A percentile compares a stretch with the other conserved stretches of the same genome.
Conservation (phyloP, 2,888 invertebrate species). For the Cheilosia pagana region DNA sequence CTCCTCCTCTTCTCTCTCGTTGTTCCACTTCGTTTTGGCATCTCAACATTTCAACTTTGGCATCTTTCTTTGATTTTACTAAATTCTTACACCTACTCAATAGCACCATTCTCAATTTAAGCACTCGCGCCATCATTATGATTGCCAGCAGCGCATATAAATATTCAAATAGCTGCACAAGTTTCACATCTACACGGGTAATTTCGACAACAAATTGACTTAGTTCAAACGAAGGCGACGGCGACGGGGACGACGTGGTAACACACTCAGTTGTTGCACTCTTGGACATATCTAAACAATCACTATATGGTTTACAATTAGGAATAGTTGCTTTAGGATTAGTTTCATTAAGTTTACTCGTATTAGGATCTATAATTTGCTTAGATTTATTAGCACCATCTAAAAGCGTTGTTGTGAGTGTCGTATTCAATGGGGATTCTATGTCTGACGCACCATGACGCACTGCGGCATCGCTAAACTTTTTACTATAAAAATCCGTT, state of each 20-base stretch:
- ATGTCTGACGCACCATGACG: conserved; percentile 37
- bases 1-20: conserved; percentile 8
- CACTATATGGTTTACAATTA: conserved; percentile 49
- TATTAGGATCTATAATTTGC: conserved; percentile 52
- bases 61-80: conserved; percentile 23
- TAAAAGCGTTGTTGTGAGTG: conserved; percentile 73
- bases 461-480: conserved; percentile 24
- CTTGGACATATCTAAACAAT: conserved; percentile 48
- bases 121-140: conserved; percentile 13
- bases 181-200: conserved; percentile 4
- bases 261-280: conserved; percentile 8
- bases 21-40: conserved; percentile 57
- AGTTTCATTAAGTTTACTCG: conserved; percentile 29
- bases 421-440: not conserved
- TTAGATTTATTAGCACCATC: conserved; percentile 78
- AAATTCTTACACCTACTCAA: conserved; percentile 51
- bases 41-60: conserved; percentile 43
- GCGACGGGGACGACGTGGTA: not conserved
- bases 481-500: conserved; percentile 29
- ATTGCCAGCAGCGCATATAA: conserved; percentile 14
- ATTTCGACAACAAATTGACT: conserved; percentile 59
- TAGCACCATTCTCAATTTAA: conserved; percentile 59
- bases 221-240: conserved; percentile 14
- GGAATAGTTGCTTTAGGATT: conserved; percentile 64
- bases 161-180: conserved; percentile 25